Evolutionary conservation across 2,888 invertebrate species (phyloP), one percentile per base, ranked within the genome.

Genomic region (Yponomeuta sedellus): DNA sequence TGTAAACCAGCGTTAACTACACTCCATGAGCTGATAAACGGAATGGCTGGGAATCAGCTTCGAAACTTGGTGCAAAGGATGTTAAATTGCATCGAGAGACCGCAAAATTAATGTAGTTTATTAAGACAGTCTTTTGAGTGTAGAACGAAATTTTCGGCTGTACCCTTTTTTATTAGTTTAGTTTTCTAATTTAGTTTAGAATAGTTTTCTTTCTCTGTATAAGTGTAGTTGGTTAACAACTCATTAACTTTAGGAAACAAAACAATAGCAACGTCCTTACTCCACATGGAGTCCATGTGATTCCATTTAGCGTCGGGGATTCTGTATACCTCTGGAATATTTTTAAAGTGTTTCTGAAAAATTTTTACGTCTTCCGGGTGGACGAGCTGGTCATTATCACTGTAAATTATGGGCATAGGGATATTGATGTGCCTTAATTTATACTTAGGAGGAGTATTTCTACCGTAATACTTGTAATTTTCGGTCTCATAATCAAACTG

Each of bases 201-300:
- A n/a, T 5, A 44, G 10, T 2, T 44, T 44, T 44, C 10, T 6
- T 10, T 52, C 3, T 52, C 44, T 52, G 12, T 52, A 16, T 52
- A 52, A 16, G 58, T 20, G 20, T 58, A 61, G 25, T 61, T 12
- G 12, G 25, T 34, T 25, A 61, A 61, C 6, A 20, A 28, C 28
- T 61, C 12, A 28, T 25, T 28, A 1, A 64, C 22, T 64, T 57
- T 57, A n/a, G 64, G 64, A 12, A 64, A 56, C 22, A 64, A 28
- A 25, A 28, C 52, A 11, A 20, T 64, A 12, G 56, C 12, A 40
- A 64, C 20, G 28, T 25, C 10, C 28, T 28, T 57, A 25, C 64
- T 64, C 64, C 64, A 64, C 10, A 56, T 16, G 25, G 16, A 57
- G 19, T 64, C 64, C 2, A 64, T 25, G 19, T 64, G 64, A 64